Conservation (phyloP, 2,797 vertebrate genomes). For the Enteromius radiatus region DNA sequence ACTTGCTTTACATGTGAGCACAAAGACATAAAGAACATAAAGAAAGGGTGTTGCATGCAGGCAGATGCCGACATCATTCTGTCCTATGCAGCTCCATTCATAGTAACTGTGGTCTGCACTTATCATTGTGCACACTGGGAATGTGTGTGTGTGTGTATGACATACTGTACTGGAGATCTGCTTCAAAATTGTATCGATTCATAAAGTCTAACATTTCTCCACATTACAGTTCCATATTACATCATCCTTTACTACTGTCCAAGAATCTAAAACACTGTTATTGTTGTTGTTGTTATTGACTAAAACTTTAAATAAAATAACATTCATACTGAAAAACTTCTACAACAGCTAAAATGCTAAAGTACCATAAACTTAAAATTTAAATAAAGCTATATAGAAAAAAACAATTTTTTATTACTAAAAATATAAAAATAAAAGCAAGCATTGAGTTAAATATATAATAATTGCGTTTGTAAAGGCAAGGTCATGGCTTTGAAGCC, state of each 20-base stretch:
- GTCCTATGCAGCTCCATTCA: slow-evolving; percentile 56
- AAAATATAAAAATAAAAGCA: not conserved
- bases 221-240: not conserved
- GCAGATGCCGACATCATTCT: slow-evolving; percentile 62
- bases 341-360: slow-evolving; percentile 4
- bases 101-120: slow-evolving; percentile 70
- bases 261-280: not conserved
- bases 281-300: not conserved
- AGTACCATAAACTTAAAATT: not conserved
- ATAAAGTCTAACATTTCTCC: not conserved
- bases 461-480: not conserved
- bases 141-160: not conserved
- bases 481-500: not conserved
- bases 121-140: slow-evolving; percentile 68
- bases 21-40: slow-evolving; percentile 60
- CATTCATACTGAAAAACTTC: not conserved
- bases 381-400: not conserved
- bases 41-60: slow-evolving; percentile 55
- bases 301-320: not conserved
- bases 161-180: not conserved
- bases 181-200: not conserved
- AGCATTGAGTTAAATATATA: not conserved
- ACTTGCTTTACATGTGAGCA: slow-evolving; percentile 61
- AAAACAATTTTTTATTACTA: not conserved
- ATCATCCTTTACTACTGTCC: not conserved